phyloP scores from a whole-genome alignment of 2,113 vertebrate genomes.

The Scartelaos histophorus region DNA sequence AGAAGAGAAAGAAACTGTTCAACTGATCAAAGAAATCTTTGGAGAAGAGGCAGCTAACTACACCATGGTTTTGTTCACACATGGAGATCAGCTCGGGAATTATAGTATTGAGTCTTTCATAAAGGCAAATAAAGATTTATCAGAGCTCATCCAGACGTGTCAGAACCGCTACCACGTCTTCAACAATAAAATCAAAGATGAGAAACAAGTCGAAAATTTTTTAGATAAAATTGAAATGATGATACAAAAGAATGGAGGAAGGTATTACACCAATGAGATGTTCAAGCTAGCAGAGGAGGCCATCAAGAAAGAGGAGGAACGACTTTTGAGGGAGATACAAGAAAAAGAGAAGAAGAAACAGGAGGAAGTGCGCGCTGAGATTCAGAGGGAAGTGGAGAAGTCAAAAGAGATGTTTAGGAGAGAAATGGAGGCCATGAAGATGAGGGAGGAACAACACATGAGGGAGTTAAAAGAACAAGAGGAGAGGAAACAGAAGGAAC shows the following conservation, averaged over 20 bases:
- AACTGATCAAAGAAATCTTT: conserved; percentile 49
- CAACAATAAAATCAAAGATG: conserved; percentile 56
- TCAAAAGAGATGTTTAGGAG: no score
- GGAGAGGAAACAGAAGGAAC: no score
- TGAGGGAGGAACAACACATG: no score
- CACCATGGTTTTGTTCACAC: conserved; percentile 64
- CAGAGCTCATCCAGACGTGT: no score
- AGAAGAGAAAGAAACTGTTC: conserved; percentile 36
- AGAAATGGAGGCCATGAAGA: no score
- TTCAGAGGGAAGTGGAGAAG: no score
- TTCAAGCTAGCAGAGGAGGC: conserved; percentile 37
- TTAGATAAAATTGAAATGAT: conserved; percentile 54
- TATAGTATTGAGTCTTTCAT: no score
- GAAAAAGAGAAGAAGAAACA: conserved; percentile 7
- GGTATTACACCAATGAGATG: conserved; percentile 53
- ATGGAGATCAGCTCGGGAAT: no score
- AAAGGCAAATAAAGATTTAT: no score
- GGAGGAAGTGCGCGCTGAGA: no score
- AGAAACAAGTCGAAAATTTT: conserved; percentile 28
- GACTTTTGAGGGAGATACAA: conserved; percentile 34
- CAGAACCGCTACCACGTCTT: conserved; percentile 51
- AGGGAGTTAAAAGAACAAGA: conserved; percentile 3
- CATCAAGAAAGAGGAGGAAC: conserved; percentile 38
- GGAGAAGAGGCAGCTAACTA: conserved; percentile 38
- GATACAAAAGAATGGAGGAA: conserved; percentile 23